Evolutionary conservation across 2,888 invertebrate genomes (phyloP), one percentile per base, ranked within the genome.

Genomic region (Scelioninae gen. 2): DNA sequence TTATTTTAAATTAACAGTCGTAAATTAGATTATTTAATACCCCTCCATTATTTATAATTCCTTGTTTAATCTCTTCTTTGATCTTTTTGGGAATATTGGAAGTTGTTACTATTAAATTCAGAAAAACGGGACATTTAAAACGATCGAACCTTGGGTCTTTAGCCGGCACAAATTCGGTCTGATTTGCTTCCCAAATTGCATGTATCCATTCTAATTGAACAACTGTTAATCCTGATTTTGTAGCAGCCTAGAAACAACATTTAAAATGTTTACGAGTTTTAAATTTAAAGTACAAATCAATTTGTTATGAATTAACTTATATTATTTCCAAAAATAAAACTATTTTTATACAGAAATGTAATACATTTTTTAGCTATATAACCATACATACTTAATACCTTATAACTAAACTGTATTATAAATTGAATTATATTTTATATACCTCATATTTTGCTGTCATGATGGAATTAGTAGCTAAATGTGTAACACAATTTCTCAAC

Each of bases 141-240:
- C 86, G 84, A 11, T 89, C 82, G 81, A 95, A 96, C 57, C 90
- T 89, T 0, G 87, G 73, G 74, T 93, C 92, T 0, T 89, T 87
- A 0, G 92, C 93, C 45, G 87, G 87, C 0, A 93, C 86, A 77
- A 90, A 91, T 55, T 89, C 86, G 0, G 85, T 87, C 41, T 91
- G 87, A 57, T 93, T 93, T 1, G 88, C 87, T 10, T 92, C 87
- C 96, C 96, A 97, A 0, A 96, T 92, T 0, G 90, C 90, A 31
- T 91, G 88, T 0, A 97, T 88, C 96, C 97, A 97, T 11, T 90
- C 88, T 6, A 90, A 89, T 2, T 90, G 89, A 92, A 96, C 93
- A 7, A 96, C 89, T 25, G 67, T 93, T 89, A 55, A 80, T 11
- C 90, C 89, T 78, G 87, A 87, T 80, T 90, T 90, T 19, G 90